Base-by-base conservation (phyloP, 2,888 invertebrate genomes). In the Apotomis betuletana region DNA sequence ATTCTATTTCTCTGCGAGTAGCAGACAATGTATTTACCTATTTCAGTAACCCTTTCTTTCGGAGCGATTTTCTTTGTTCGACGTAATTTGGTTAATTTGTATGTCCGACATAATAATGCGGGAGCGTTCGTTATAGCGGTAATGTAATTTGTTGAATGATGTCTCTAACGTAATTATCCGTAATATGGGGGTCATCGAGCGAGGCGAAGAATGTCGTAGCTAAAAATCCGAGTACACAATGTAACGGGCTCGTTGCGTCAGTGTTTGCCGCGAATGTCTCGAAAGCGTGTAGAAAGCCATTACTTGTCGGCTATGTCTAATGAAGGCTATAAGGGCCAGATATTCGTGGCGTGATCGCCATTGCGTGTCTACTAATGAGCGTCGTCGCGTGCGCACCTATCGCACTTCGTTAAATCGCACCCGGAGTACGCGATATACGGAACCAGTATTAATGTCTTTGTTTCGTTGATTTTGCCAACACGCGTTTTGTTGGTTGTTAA, bases 1-100 rank as follows among this genome's bases (percentile, higher is more conserved):
- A 93, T 93, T 93, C 92, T 93, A 93, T 93, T 92, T 93, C 92
- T 89, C 90, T 85, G 87, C 85, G 90, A 92, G 89, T 90, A 92
- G 91, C 90, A 91, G 91, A 92, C 92, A 92, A 92, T 93, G 72
- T 72, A 72, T 68, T 71, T 72, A 68, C 67, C 58, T 92, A 93
- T 93, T 93, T 91, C 84, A 88, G 92, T 91, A 91, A 90, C 91
- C 92, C 92, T 91, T 92, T 91, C 90, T 92, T 92, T 91, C 86
- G 88, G 85, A 90, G 85, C 89, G 90, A 91, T 91, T 91, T 89
- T 88, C 88, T 90, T 89, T 88, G 84, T 87, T 86, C 85, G 88
- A 90, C 88, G 88, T 90, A 91, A 91, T 92, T 91, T 89, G 88
- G 87, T 88, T 89, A 90, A 91, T 90, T 91, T 90, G 86, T 89